These are phyloP conservation scores for Sipha flava DNA, from an alignment of 1,140 invertebrate species.

Conservation along the genomic window DNA sequence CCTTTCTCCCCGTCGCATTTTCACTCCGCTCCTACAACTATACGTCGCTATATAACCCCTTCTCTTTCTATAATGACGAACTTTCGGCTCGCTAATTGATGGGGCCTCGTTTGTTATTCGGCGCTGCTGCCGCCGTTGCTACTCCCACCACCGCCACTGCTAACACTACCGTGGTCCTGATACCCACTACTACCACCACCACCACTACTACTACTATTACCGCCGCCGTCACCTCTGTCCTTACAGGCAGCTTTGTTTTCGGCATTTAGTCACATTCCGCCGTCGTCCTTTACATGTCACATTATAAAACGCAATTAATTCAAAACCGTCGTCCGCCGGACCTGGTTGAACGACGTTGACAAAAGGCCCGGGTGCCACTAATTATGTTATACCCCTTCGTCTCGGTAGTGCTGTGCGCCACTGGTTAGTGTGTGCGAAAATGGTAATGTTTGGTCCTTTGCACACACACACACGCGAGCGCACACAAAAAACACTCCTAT, in stretches of 20 bases:
- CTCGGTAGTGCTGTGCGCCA: background rate
- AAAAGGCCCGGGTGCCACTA: constrained; percentile 27
- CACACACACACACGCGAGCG: background rate
- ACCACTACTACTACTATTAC: background rate
- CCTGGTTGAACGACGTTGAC: constrained; percentile 6
- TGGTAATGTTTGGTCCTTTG: background rate
- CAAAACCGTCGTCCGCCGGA: constrained; percentile 26
- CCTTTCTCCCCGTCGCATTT: background rate
- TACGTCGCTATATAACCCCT: background rate
- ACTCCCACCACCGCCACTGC: background rate
- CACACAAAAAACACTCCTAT: too few species aligned
- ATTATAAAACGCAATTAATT: constrained; percentile 33
- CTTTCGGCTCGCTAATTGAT: constrained; percentile 31
- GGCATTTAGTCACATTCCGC: constrained; percentile 31
- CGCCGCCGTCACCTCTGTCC: background rate
- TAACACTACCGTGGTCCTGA: background rate
- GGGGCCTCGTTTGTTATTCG: constrained; percentile 31
- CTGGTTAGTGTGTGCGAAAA: background rate
- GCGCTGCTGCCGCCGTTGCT: background rate
- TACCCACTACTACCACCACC: too few species aligned
- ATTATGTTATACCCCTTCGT: constrained; percentile 23
- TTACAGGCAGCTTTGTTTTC: background rate
- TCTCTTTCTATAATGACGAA: constrained; percentile 9
- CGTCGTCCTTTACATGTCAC: constrained; percentile 21
- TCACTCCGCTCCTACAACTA: background rate